A percentile compares a stretch with the other conserved stretches of the same genome.
These are phyloP conservation scores for Pammene fasciana DNA, from an alignment of 2,888 invertebrate species.

Conservation along the genomic window DNA sequence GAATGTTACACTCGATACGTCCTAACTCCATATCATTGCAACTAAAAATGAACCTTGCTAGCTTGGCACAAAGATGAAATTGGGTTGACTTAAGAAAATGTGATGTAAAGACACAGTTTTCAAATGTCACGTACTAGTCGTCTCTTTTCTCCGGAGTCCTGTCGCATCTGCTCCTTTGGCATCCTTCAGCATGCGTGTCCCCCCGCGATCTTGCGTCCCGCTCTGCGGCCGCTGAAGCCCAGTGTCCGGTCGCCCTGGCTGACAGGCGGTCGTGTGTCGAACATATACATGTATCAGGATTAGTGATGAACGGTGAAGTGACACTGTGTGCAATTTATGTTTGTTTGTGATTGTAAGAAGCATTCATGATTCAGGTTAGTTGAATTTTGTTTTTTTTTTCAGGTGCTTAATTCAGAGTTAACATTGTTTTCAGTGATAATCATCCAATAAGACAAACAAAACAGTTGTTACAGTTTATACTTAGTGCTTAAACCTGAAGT, in stretches of 20 bases:
- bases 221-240: constrained; percentile 75
- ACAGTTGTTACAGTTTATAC: background rate
- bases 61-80: constrained; percentile 34
- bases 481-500: background rate
- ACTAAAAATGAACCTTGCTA: constrained; percentile 51
- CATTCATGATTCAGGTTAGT: constrained; percentile 82
- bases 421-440: background rate
- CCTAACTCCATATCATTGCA: constrained; percentile 48
- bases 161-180: constrained; percentile 82
- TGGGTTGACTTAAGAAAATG: constrained; percentile 53
- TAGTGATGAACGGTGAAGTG: constrained; percentile 80
- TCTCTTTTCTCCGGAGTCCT: constrained; percentile 83
- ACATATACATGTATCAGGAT: constrained; percentile 63
- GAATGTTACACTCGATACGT: constrained; percentile 52
- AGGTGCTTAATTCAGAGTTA: background rate
- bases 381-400: constrained; percentile 32
- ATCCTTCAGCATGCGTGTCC: constrained; percentile 80
- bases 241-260: constrained; percentile 79
- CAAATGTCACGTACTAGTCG: constrained; percentile 82
- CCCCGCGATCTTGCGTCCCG: constrained; percentile 80
- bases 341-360: constrained; percentile 68
- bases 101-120: constrained; percentile 82
- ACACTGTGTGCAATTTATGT: constrained; percentile 70
- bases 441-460: constrained; percentile 14
- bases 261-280: constrained; percentile 75